These are phyloP conservation scores for Emmelina monodactyla DNA, from an alignment of 2,888 invertebrate species.

Conservation along the genomic window DNA sequence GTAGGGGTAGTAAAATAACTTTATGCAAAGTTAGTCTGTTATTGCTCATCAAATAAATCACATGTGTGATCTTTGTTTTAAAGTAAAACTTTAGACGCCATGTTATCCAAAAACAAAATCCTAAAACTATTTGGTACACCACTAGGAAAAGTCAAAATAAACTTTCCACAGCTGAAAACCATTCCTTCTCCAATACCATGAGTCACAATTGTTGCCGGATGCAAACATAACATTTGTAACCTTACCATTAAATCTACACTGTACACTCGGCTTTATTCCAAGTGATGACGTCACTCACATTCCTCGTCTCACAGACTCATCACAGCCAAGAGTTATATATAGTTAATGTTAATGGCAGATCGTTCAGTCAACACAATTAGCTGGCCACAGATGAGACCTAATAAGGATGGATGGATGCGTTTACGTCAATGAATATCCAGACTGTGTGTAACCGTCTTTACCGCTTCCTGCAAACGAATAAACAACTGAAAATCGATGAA, in stretches of 20 bases:
- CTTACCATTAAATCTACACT: not conserved
- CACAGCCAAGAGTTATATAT: constrained; percentile 53
- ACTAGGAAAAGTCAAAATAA: no score
- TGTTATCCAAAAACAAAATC: no score
- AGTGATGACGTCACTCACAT: constrained; percentile 41
- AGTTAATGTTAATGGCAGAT: constrained; percentile 34
- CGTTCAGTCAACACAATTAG: constrained; percentile 1
- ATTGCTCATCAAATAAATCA: no score
- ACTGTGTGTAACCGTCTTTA: no score
- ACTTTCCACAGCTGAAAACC: no score
- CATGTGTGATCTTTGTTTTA: no score
- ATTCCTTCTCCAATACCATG: not conserved
- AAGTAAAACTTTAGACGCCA: no score
- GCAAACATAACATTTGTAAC: not conserved
- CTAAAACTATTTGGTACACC: no score
- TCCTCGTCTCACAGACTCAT: constrained; percentile 33
- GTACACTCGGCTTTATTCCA: constrained; percentile 3
- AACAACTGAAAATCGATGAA: no score
- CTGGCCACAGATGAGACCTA: not conserved
- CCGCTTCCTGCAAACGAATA: no score
- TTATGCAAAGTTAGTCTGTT: no score
- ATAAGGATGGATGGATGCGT: not conserved
- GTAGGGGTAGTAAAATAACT: no score
- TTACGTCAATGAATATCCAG: not conserved
- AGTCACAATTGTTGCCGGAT: constrained; percentile 1